Conservation (phyloP, 2,888 invertebrate species). For the Lordiphosa fenestrarum region DNA sequence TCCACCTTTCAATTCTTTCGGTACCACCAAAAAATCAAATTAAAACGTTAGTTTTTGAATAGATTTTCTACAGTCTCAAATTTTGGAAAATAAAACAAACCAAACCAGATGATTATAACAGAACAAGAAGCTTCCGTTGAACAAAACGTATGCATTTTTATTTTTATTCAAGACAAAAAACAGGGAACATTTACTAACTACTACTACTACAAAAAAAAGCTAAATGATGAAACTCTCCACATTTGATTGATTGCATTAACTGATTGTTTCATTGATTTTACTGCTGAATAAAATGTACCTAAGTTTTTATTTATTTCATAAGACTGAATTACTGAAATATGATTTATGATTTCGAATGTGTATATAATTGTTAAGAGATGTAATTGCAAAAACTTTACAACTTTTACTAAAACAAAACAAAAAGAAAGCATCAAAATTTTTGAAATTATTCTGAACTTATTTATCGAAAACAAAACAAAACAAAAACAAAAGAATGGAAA, state of each 20-base stretch:
- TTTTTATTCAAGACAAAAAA: no score
- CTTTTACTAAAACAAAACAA: slow-evolving; percentile 50
- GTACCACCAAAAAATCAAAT: slow-evolving; percentile 63
- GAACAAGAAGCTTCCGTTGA: slow-evolving; percentile 49
- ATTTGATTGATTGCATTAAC: slow-evolving; percentile 13
- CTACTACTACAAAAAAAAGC: no score
- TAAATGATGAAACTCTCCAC: slow-evolving; percentile 1
- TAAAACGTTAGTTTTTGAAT: slow-evolving; percentile 41
- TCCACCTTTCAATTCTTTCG: slow-evolving; percentile 67
- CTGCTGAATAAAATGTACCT: slow-evolving; percentile 65
- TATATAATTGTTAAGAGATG: slow-evolving; percentile 30
- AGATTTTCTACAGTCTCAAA: slow-evolving; percentile 56
- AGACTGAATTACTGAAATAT: slow-evolving; percentile 77
- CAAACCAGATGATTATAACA: slow-evolving; percentile 13
- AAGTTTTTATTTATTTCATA: slow-evolving; percentile 76
- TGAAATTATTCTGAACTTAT: slow-evolving; percentile 66
- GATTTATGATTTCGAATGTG: slow-evolving; percentile 47
- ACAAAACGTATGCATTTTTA: slow-evolving; percentile 33
- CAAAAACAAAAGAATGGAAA: slow-evolving; percentile 15
- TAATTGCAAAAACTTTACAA: slow-evolving; percentile 59
- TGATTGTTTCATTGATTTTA: slow-evolving; percentile 31
- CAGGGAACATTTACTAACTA: no score
- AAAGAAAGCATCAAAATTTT: slow-evolving; percentile 64
- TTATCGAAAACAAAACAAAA: slow-evolving; percentile 34
- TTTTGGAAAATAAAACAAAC: slow-evolving; percentile 18